These are phyloP conservation scores for Ligdia adustata DNA, from an alignment of 2,888 invertebrate genomes.

Conservation along the genomic window DNA sequence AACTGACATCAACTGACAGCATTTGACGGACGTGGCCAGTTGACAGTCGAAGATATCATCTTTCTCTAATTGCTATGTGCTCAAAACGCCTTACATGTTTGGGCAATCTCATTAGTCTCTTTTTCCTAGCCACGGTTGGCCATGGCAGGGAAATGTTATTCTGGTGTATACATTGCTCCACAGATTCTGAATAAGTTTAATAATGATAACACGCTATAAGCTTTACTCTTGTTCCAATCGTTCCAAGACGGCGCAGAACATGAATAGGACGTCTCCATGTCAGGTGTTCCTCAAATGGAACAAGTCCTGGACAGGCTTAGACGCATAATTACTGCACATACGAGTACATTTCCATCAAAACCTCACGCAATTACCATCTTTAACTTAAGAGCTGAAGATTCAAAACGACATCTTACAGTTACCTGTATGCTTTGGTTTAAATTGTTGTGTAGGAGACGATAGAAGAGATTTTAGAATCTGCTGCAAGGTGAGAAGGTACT, in stretches of 20 bases:
- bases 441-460: neutral
- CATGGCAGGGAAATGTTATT: no score
- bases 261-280: slow-evolving; percentile 39
- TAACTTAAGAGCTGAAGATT: neutral
- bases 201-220: slow-evolving; percentile 25
- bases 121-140: no score
- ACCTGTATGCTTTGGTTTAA: neutral
- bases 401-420: neutral
- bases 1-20: no score
- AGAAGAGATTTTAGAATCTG: neutral
- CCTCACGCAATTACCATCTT: slow-evolving; percentile 1
- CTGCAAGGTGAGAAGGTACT: neutral
- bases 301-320: slow-evolving; percentile 44
- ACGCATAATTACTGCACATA: slow-evolving; percentile 60
- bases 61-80: no score
- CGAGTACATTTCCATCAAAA: slow-evolving; percentile 29
- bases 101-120: no score
- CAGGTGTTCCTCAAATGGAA: slow-evolving; percentile 52
- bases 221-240: slow-evolving; percentile 16
- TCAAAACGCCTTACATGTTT: no score
- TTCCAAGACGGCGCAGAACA: no score
- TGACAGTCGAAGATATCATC: no score
- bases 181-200: no score
- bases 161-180: no score
- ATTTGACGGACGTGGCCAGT: no score